Evolutionary conservation across 2,888 invertebrate genomes (phyloP), one percentile per base, ranked within the genome.

Genomic region (Plebejus anna): DNA sequence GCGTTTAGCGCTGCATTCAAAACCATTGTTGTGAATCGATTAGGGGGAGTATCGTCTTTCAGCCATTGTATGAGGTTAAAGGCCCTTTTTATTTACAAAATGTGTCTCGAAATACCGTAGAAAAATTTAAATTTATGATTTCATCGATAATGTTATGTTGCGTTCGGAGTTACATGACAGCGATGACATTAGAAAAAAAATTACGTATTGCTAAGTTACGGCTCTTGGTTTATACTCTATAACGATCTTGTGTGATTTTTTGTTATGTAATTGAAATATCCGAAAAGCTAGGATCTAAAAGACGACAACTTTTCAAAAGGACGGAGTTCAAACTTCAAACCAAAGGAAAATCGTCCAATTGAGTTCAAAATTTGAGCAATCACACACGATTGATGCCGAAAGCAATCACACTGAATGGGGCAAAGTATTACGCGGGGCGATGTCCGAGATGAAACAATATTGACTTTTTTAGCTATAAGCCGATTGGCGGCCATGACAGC

Each of bases 1-100:
- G 92, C 92, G 92, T 91, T 92, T 90, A 90, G 90, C 86, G 88
- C 89, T 86, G 88, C 87, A 90, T 88, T 91, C 89, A 89, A 79
- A 87, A 84, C 88, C 82, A 86, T 92, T 92, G 92, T 92, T 84
- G 82, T 80, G 79, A 84, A 86, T 85, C 84, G 85, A 86, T 88
- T 87, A 87, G 88, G 91, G 90, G 88, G 86, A 84, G 72, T 76
- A 79, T 78, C 79, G 77, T 79, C 72, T 77, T 75, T 76, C 75
- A 72, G 59, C 59, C 76, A 77, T 77, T 79, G 78, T 78, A 70
- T 16, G 77, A 78, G 78, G 78, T 78, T 75, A 76, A 76, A 77
- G 73, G 55, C 55, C 73, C 51, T 51, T 73, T 72, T 72, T 42
- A 5, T 72, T 47, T 72, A 47, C 51, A 51, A 73, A 73, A 73